phyloP scores from a whole-genome alignment of 1,140 invertebrate genomes.

The Formica selysi region DNA sequence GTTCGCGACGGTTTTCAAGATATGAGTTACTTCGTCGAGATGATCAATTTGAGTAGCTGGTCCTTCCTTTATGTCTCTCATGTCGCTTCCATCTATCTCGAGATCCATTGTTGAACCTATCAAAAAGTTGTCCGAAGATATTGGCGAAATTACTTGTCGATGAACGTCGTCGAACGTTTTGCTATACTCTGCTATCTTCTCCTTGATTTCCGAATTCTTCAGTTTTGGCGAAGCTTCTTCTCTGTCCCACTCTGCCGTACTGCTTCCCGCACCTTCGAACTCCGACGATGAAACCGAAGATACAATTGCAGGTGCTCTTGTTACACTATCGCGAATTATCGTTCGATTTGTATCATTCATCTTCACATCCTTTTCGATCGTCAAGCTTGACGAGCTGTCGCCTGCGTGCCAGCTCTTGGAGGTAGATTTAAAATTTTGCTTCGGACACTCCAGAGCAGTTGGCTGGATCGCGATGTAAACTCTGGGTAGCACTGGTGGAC shows the following conservation, averaged over 20 bases:
- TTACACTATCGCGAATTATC: slow-evolving; percentile 7
- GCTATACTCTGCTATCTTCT: slow-evolving; percentile 6
- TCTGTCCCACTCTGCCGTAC: slow-evolving; percentile 1
- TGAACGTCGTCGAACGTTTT: slow-evolving; percentile 31
- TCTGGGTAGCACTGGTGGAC: slow-evolving; percentile 74
- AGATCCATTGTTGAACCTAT: neutral
- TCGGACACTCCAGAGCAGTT: slow-evolving; percentile 36
- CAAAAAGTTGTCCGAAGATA: slow-evolving; percentile 28
- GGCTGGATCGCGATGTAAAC: slow-evolving; percentile 51
- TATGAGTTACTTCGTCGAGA: neutral
- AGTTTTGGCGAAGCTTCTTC: neutral
- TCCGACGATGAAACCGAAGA: slow-evolving; percentile 30
- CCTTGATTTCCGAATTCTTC: slow-evolving; percentile 21
- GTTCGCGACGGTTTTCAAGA: neutral
- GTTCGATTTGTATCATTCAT: slow-evolving; percentile 14
- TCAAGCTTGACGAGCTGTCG: neutral
- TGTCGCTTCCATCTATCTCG: slow-evolving; percentile 2
- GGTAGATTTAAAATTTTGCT: slow-evolving; percentile 4
- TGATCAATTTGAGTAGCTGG: neutral
- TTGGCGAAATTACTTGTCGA: neutral
- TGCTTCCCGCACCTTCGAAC: neutral
- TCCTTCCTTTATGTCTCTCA: neutral
- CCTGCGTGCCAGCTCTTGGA: slow-evolving; percentile 15
- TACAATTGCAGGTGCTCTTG: neutral
- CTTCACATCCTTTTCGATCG: slow-evolving; percentile 18